These are phyloP conservation scores for Musca domestica DNA, from an alignment of 1,140 invertebrate genomes.

Conservation along the genomic window DNA sequence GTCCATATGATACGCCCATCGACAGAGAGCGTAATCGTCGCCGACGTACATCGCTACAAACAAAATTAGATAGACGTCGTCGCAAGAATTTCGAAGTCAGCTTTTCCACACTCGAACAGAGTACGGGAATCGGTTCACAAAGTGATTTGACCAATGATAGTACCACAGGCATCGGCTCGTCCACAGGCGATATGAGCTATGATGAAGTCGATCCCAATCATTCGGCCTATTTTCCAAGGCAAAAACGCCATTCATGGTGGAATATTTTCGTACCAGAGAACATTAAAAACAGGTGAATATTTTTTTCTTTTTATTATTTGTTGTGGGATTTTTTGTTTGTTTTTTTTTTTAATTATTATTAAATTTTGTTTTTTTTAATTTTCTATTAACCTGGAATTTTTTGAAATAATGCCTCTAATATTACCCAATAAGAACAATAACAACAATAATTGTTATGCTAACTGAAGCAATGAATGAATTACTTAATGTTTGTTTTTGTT, in stretches of 20 bases:
- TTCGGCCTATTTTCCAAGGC: slow-evolving; percentile 57
- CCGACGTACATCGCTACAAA: slow-evolving; percentile 73
- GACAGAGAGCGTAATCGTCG: slow-evolving; percentile 48
- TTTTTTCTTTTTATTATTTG: not conserved
- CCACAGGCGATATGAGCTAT: slow-evolving; percentile 31
- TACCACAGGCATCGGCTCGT: slow-evolving; percentile 32
- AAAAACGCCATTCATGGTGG: slow-evolving; percentile 81
- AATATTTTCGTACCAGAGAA: slow-evolving; percentile 77
- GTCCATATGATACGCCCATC: slow-evolving; percentile 36
- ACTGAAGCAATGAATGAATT: not conserved
- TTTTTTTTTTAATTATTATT: slow-evolving; percentile 3
- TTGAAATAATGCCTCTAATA: slow-evolving; percentile 7
- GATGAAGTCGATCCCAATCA: slow-evolving; percentile 47
- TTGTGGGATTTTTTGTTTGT: slow-evolving; percentile 7
- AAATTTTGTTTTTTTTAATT: slow-evolving; percentile 7
- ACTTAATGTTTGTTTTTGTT: too few species aligned
- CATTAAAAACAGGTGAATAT: slow-evolving; percentile 61
- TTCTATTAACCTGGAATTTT: slow-evolving; percentile 19
- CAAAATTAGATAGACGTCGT: slow-evolving; percentile 66
- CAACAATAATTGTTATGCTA: slow-evolving; percentile 1
- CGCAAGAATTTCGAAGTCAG: slow-evolving; percentile 63
- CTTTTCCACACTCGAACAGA: slow-evolving; percentile 40
- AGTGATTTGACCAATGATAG: slow-evolving; percentile 47
- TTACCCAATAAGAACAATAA: not conserved
- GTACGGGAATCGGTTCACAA: slow-evolving; percentile 39